Base-by-base conservation (phyloP, 1,140 invertebrate species). In the Trypoxylus dichotomus region DNA sequence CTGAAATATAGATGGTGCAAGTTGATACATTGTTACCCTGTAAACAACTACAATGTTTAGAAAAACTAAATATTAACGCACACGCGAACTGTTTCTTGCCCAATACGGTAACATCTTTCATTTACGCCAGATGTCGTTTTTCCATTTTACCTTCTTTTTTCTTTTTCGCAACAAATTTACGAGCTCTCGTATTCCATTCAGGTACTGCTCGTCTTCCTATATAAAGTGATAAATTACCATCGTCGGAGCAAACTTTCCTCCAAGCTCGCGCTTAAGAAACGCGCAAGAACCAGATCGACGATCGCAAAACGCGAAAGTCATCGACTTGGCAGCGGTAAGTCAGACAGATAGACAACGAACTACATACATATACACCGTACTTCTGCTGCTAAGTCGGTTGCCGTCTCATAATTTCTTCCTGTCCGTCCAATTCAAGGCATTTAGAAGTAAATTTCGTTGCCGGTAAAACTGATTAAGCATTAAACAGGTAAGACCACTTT, bases 211-310 rank as follows among this genome's bases (percentile, higher is more conserved):
- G 47, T 54, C 47, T 54, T 54, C 47, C 47, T 54, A 54, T 54
- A 54, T 54, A 54, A 54, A 54, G 47, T 54, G 47, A 54, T 54
- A 54, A 54, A 54, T 54, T 54, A 54, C 47, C 47, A 54, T 54
- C 47, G 47, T 19, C 15, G 47, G 47, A 54, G 47, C 47, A n/a
- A 54, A 54, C 47, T 54, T 54, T 54, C 47, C 15, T 54, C 19
- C 47, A 54, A 19, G 47, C 47, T 54, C 47, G n/a, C 47, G 47
- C 47, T 54, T 19, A 19, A 54, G 47, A 19, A 54, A 54, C 15
- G 15, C 6, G 15, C 15, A 54, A 19, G 19, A 54, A 54, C 47
- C 47, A 54, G 47, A 54, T 54, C 47, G 47, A 19, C 47, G 47
- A 19, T 54, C 13, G 47, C 47, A 15, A 54, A 54, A 54, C 47